Evolutionary conservation across 2,888 invertebrate species (phyloP).

Genomic region (Pseudococcus viburni): DNA sequence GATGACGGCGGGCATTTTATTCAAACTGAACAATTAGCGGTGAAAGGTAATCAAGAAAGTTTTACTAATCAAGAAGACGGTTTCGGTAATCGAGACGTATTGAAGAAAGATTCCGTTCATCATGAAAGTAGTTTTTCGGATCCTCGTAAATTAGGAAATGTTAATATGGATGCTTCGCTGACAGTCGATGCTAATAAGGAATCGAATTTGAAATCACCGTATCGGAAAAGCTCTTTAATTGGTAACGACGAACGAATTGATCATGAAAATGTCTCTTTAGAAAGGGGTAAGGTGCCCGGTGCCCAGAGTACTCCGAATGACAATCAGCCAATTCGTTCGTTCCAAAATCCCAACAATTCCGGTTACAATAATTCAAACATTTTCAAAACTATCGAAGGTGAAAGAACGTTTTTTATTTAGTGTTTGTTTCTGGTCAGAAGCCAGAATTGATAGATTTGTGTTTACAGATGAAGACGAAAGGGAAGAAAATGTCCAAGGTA

Average conservation of each 20-base stretch:
- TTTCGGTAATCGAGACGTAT: background rate
- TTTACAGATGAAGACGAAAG: conserved; percentile 53
- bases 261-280: background rate
- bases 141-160: background rate
- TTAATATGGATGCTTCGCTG: background rate
- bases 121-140: background rate
- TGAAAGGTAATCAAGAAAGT: conserved; percentile 16
- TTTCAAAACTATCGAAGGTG: conserved; percentile 41
- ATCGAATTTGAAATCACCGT: conserved; percentile 18
- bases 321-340: background rate
- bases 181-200: background rate
- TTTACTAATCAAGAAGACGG: background rate
- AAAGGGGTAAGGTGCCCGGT: conserved; percentile 38
- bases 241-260: background rate
- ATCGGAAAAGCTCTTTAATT: conserved; percentile 11
- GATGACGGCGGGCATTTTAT: background rate
- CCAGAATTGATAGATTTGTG: background rate
- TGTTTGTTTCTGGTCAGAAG: background rate
- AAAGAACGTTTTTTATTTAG: background rate
- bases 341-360: conserved; percentile 7
- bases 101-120: background rate
- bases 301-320: conserved; percentile 48
- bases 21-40: background rate
- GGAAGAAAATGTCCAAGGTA: conserved; percentile 28
- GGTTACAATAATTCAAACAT: conserved; percentile 4